These are phyloP conservation scores for Hemiprocne comata DNA, from an alignment of 2,113 vertebrate species.

Conservation along the genomic window DNA sequence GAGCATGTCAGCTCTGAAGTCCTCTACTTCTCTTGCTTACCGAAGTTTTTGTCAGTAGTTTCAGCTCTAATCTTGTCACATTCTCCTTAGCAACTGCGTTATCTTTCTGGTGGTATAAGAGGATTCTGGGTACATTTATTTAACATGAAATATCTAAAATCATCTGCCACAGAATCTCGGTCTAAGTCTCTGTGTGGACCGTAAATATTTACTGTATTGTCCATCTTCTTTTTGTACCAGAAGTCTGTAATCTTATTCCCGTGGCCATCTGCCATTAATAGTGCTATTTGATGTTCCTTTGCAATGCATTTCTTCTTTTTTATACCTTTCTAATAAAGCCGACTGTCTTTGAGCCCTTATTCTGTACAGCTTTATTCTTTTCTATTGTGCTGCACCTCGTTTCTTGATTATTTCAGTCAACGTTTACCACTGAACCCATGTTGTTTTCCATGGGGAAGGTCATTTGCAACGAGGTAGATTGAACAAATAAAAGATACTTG, in stretches of 20 bases:
- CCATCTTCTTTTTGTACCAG: background rate
- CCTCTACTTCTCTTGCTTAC: background rate
- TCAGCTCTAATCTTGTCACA: background rate
- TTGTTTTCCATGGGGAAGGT: background rate
- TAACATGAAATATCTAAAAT: background rate
- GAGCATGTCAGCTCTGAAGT: accelerated
- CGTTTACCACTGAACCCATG: background rate
- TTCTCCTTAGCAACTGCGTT: background rate
- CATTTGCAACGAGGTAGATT: background rate
- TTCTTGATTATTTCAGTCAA: background rate
- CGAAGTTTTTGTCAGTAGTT: background rate
- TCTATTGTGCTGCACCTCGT: background rate
- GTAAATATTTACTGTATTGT: background rate
- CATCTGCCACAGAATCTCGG: background rate
- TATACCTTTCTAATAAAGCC: background rate
- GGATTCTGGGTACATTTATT: background rate
- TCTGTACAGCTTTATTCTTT: background rate
- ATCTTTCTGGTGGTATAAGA: background rate
- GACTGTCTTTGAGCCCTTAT: background rate
- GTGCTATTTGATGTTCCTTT: background rate
- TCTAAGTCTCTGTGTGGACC: background rate
- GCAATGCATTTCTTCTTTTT: background rate
- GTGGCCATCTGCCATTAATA: background rate
- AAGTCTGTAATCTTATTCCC: background rate
- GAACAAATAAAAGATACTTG: background rate